Base-by-base conservation (phyloP, 2,797 vertebrate species). In the Melanotaenia pygmaea region DNA sequence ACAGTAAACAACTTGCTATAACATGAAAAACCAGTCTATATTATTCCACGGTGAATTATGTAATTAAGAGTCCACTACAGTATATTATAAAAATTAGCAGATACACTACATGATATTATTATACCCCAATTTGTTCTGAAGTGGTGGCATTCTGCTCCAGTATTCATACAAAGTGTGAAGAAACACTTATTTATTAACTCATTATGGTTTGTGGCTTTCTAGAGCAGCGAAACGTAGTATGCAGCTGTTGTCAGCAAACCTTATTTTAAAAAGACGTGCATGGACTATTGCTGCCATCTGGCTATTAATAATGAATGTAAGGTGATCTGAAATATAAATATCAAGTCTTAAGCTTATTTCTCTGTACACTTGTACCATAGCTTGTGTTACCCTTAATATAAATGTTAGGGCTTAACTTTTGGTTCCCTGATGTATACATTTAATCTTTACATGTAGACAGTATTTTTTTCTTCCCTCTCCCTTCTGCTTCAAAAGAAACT, bases 191-290 rank as follows among this genome's bases (percentile, higher is more conserved):
- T 83, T 88, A 88, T 90, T 82, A 89, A 90, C 77, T 75, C 89
- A 81, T 85, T 62, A 38, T 51, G 18, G 59, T 69, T 68, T 77
- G 73, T 62, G 77, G 83, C 86, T 74, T 64, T 89, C 82, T 80
- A 68, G 82, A 89, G 85, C 82, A 84, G 80, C 63, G 77, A 72
- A 83, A 84, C 76, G 80, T 61, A 76, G 63, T 67, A 73, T 79
- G 59, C 90, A 92, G 92, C 89, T 93, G 93, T 91, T 91, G 74
- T 80, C 47, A 79, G 81, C 83, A 88, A 81, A 89, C 84, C 86
- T 80, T 72, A 81, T 80, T 90, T 88, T 86, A 84, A 86, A 87
- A 88, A 88, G 86, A 74, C 87, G 67, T 74, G 67, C 85, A 76
- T 40, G 72, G 85, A 88, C 89, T 87, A 89, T 80, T 32, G 65